phyloP scores from a whole-genome alignment of 1,140 invertebrate genomes.

The Cydia strobilella region DNA sequence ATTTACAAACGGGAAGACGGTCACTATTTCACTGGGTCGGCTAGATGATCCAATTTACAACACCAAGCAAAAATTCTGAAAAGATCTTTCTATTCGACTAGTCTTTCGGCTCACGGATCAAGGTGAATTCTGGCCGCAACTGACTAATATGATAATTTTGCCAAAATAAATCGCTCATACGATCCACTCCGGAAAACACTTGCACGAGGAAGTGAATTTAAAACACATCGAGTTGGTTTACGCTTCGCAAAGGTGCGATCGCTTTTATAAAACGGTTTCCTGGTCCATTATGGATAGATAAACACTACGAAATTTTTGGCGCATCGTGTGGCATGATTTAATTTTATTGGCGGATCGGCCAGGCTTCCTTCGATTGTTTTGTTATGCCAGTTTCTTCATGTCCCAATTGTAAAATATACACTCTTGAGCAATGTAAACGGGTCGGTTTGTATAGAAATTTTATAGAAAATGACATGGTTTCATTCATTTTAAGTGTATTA shows the following conservation, averaged over 20 bases:
- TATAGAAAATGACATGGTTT: too few relatives aligned
- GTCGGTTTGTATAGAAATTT: too few relatives aligned
- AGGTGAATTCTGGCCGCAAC: neutral
- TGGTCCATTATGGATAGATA: constrained; percentile 29
- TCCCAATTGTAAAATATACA: neutral
- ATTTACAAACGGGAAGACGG: constrained; percentile 19
- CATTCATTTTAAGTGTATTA: neutral
- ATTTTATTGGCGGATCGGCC: neutral
- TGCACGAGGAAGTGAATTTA: constrained; percentile 44
- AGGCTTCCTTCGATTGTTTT: neutral
- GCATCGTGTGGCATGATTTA: constrained; percentile 4
- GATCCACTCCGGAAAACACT: constrained; percentile 37
- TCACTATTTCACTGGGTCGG: constrained; percentile 22
- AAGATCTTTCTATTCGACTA: neutral
- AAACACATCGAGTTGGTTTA: constrained; percentile 36
- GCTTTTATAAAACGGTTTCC: constrained; percentile 19
- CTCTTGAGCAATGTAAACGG: too few relatives aligned
- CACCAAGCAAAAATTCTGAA: neutral
- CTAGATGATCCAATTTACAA: constrained; percentile 8
- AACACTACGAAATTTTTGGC: constrained; percentile 6
- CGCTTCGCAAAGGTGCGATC: constrained; percentile 17
- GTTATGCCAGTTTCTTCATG: constrained; percentile 12
- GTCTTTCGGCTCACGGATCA: neutral
- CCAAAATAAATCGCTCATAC: neutral
- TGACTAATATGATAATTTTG: neutral